A percentile compares a stretch with the other conserved stretches of the same genome.
These are phyloP conservation scores for Catagonus wagneri DNA, from an alignment of 2,113 vertebrate species.

Conservation along the genomic window DNA sequence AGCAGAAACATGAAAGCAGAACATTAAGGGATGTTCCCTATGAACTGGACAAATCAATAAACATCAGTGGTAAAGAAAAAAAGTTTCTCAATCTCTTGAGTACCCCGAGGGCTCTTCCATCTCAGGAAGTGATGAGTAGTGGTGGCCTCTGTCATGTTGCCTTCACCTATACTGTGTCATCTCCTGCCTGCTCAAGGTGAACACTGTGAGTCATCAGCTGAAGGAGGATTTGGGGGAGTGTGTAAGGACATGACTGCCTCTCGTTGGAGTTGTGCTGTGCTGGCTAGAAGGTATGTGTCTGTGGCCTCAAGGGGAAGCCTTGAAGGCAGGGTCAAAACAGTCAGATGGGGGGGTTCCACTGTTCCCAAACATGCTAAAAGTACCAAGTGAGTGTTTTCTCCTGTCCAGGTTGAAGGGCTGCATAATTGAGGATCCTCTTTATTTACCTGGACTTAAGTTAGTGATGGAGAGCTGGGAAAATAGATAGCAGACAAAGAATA, in stretches of 20 bases:
- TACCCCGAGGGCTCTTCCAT: constrained; percentile 84
- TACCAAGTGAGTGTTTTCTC: not conserved
- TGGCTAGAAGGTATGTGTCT: not conserved
- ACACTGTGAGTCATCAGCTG: constrained; percentile 11
- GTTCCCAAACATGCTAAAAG: not conserved
- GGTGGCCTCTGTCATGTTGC: constrained; percentile 86
- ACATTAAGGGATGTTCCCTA: constrained; percentile 95
- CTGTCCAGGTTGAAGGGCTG: not conserved
- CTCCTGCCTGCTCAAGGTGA: constrained; percentile 87
- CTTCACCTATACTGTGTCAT: constrained; percentile 86
- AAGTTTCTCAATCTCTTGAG: constrained; percentile 87
- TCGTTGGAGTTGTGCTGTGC: not conserved
- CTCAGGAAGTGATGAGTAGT: constrained; percentile 83
- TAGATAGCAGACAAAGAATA: constrained; percentile 37
- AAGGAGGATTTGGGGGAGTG: not conserved
- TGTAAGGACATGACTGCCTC: constrained; percentile 67
- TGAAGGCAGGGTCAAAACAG: not conserved
- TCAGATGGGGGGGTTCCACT: not conserved
- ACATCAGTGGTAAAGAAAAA: constrained; percentile 90
- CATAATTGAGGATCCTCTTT: not conserved
- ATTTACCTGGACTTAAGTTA: constrained; percentile 7
- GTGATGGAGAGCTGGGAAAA: constrained; percentile 47
- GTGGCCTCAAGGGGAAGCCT: not conserved
- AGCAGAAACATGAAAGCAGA: constrained; percentile 96
- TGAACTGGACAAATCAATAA: constrained; percentile 97